These are phyloP conservation scores for Xylocampa areola DNA, from an alignment of 2,888 invertebrate species.

Conservation along the genomic window DNA sequence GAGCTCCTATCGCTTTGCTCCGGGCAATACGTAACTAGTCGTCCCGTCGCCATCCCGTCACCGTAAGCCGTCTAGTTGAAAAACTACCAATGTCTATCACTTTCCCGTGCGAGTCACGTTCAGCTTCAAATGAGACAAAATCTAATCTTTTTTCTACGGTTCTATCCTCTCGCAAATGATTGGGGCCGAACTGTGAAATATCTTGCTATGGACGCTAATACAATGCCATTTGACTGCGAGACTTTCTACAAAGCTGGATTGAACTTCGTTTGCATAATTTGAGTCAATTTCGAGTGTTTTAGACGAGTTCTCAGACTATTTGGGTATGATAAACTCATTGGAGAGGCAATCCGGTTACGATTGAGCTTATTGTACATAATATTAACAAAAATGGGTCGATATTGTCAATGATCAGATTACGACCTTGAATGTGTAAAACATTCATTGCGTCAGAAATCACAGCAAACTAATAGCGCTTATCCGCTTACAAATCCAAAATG, in stretches of 20 bases:
- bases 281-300: conserved; percentile 61
- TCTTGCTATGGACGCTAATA: conserved; percentile 69
- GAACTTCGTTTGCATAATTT: conserved; percentile 81
- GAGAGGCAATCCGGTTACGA: conserved; percentile 46
- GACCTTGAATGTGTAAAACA: too few relatives aligned
- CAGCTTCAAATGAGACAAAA: conserved; percentile 81
- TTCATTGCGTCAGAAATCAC: too few relatives aligned
- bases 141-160: conserved; percentile 83
- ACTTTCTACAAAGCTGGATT: conserved; percentile 74
- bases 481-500: too few relatives aligned
- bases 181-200: conserved; percentile 75
- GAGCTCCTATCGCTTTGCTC: too few relatives aligned
- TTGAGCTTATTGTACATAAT: conserved; percentile 36
- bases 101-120: conserved; percentile 80
- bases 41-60: too few relatives aligned
- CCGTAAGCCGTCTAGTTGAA: too few relatives aligned
- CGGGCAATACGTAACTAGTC: too few relatives aligned
- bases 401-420: too few relatives aligned
- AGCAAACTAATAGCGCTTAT: too few relatives aligned
- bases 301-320: conserved; percentile 60
- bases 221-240: conserved; percentile 75
- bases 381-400: too few relatives aligned
- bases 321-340: conserved; percentile 34
- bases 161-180: conserved; percentile 75
- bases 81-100: conserved; percentile 78